phyloP scores from a whole-genome alignment of 2,797 vertebrate species.

The Crossoptilon crossoptilon region DNA sequence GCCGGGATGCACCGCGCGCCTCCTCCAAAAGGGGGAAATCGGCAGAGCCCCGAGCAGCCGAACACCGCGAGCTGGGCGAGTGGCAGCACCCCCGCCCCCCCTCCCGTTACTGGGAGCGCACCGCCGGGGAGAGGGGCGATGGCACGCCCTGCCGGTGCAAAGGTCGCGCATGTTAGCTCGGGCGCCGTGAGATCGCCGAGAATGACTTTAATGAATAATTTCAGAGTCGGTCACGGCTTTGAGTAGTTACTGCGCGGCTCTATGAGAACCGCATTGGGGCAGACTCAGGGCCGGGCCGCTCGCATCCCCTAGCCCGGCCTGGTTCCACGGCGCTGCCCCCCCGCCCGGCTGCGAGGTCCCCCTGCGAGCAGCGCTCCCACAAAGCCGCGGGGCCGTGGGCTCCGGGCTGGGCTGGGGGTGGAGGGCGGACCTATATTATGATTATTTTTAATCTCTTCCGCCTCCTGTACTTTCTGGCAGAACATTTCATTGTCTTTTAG shows the following conservation, averaged over 20 bases:
- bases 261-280: conserved; percentile 77
- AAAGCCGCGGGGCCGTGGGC: background rate
- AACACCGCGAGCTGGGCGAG: background rate
- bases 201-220: conserved; percentile 81
- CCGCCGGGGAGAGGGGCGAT: conserved; percentile 30
- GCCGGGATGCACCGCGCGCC: conserved; percentile 4
- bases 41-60: background rate
- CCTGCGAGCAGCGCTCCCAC: background rate
- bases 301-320: background rate
- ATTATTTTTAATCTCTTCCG: background rate
- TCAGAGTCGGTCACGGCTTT: conserved; percentile 78
- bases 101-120: accelerated
- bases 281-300: conserved; percentile 8
- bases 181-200: conserved; percentile 62
- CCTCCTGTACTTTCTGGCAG: conserved; percentile 25
- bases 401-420: background rate
- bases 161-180: conserved; percentile 62
- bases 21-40: conserved; percentile 41
- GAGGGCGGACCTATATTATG: background rate
- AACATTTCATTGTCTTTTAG: conserved; percentile 22
- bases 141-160: conserved; percentile 54
- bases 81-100: background rate
- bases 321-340: background rate
- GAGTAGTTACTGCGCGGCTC: conserved; percentile 70
- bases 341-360: background rate